Evolutionary conservation across 2,113 vertebrate species (phyloP), one percentile per base, ranked within the genome.

Genomic region (Myotis davidii): DNA sequence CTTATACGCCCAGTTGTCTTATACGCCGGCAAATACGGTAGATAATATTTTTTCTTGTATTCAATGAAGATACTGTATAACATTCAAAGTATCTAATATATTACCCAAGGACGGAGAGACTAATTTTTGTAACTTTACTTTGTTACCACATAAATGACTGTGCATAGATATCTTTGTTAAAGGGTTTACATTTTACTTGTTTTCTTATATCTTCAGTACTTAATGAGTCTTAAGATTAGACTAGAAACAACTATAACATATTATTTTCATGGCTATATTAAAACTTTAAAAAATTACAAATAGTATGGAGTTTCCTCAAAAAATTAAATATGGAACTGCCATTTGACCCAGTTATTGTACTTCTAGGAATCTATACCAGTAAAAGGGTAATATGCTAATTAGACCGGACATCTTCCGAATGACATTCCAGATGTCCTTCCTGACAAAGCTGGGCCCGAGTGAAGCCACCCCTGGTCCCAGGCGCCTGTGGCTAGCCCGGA

Each of bases 71-170:
- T 69, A 59, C 77, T 77, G 4, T 77, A 2, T 72, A 59, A 54
- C 25, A 84, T 27, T 91, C 34, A 64, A 27, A 32, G 13, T 85
- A 6, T 65, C 14, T 69, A 92, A 45, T 91, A 45, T 93, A 50
- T 56, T 86, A 37, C 74, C 54, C 39, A 87, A 76, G 13, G 85
- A 96, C 82, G 34, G 50, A 88, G 25, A 93, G 9, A 88, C 67
- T 74, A 59, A 76, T 72, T 94, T 94, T 94, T 93, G 11, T 42
- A 93, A 86, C 29, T 90, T 89, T 42, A 82, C 29, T 87, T 84
- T 89, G 23, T 48, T 91, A 65, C 39, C 48, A 32, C 50, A 34
- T 37, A 74, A 79, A 65, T 93, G 13, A 72, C 37, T 87, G 3
- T 39, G 32, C 32, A 84, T 4, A 21, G 8, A 37, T 79, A 54